These are phyloP conservation scores for Leptocoma aspasia DNA, from an alignment of 2,113 vertebrate genomes.

Conservation along the genomic window DNA sequence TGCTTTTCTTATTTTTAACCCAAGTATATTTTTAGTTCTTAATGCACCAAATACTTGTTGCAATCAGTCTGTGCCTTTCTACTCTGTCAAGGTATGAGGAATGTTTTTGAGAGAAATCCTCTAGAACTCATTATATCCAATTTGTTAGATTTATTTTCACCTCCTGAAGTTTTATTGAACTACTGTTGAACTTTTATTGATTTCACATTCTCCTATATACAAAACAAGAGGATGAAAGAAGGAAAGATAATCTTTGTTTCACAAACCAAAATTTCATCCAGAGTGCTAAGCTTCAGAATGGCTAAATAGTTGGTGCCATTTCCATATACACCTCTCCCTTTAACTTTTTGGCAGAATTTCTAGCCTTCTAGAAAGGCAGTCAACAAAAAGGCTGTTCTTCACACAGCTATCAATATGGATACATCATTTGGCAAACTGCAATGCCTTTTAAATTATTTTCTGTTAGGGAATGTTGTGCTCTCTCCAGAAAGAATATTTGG, in stretches of 20 bases:
- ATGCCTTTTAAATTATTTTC: neutral
- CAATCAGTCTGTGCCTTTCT: neutral
- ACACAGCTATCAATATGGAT: neutral
- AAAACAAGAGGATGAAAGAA: neutral
- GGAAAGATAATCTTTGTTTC: neutral
- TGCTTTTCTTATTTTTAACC: neutral
- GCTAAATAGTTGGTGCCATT: neutral
- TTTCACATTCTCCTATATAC: neutral
- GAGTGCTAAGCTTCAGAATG: neutral
- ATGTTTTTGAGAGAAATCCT: neutral
- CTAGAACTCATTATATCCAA: neutral
- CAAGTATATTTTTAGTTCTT: neutral
- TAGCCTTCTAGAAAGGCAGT: neutral
- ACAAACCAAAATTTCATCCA: neutral
- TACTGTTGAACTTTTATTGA: neutral
- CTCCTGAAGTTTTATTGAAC: neutral
- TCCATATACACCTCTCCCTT: neutral
- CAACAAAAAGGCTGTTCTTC: neutral
- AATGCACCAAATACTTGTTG: neutral
- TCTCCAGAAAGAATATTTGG: neutral
- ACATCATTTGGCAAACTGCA: neutral
- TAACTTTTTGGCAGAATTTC: neutral
- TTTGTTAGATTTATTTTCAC: neutral
- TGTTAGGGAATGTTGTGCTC: neutral
- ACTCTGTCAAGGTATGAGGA: neutral